These are phyloP conservation scores for Pseudochaenichthys georgianus DNA, from an alignment of 2,797 vertebrate genomes.

Conservation along the genomic window DNA sequence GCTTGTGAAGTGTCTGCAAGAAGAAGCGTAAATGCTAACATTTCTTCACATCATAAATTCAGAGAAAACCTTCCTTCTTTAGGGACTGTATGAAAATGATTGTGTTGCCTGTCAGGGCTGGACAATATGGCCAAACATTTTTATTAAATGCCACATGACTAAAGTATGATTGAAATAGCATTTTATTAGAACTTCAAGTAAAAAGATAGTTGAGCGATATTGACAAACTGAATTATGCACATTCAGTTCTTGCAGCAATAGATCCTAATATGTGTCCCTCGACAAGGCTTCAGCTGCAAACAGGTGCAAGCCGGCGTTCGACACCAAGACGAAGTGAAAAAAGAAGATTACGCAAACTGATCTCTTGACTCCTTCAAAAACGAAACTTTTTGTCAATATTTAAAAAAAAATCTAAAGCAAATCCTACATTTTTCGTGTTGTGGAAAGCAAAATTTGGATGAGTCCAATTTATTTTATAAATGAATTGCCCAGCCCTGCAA, in stretches of 20 bases:
- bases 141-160: not conserved
- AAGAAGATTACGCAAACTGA: not conserved
- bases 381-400: too few species aligned
- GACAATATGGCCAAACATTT: not conserved
- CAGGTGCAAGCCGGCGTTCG: not conserved
- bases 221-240: slow-evolving; percentile 1
- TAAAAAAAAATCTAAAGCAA: too few species aligned
- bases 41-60: slow-evolving; percentile 2
- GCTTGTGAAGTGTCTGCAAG: slow-evolving; percentile 5
- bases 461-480: too few species aligned
- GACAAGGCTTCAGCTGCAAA: not conserved
- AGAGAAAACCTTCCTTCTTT: not conserved
- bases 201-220: not conserved
- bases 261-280: not conserved
- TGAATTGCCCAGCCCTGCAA: too few species aligned
- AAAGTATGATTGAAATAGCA: not conserved
- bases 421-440: not conserved
- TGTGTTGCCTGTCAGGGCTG: not conserved
- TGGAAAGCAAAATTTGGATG: too few species aligned
- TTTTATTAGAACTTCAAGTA: not conserved
- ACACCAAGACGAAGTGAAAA: not conserved
- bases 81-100: slow-evolving; percentile 15
- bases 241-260: not conserved
- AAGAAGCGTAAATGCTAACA: slow-evolving; percentile 11
- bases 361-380: not conserved